These are phyloP conservation scores for Epinephelus moara DNA, from an alignment of 2,113 vertebrate species.

Conservation along the genomic window DNA sequence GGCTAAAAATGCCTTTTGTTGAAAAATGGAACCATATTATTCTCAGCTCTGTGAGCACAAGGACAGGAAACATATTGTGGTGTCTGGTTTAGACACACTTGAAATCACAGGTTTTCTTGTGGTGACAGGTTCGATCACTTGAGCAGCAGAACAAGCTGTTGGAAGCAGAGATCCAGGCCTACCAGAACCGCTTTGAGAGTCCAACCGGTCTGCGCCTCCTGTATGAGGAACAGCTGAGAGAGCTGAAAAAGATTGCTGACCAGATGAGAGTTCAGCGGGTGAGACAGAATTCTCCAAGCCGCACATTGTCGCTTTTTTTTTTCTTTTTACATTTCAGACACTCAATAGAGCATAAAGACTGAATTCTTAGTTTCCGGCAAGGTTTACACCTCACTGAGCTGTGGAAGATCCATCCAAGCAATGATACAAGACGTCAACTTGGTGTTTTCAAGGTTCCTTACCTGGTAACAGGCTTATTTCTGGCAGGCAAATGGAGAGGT, in stretches of 20 bases:
- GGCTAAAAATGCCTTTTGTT: neutral
- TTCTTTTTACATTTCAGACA: conserved; percentile 20
- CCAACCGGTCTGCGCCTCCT: conserved; percentile 76
- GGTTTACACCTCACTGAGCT: conserved; percentile 64
- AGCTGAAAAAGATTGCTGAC: conserved; percentile 79
- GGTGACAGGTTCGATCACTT: conserved; percentile 80
- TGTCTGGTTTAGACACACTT: neutral
- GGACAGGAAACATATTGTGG: neutral
- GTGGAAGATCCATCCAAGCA: conserved; percentile 48
- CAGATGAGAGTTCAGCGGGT: conserved; percentile 81
- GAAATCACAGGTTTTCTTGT: conserved; percentile 26
- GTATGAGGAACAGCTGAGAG: conserved; percentile 82
- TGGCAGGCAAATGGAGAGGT: conserved; percentile 68
- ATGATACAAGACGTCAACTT: conserved; percentile 74
- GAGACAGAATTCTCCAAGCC: conserved; percentile 44
- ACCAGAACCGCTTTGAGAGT: conserved; percentile 73
- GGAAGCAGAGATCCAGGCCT: conserved; percentile 77
- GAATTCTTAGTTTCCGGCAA: conserved; percentile 50
- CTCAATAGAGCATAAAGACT: conserved; percentile 24
- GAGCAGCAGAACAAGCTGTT: conserved; percentile 79
- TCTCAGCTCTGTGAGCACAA: conserved; percentile 1
- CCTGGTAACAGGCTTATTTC: conserved; percentile 73
- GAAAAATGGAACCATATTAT: neutral
- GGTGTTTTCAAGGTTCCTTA: conserved; percentile 78
- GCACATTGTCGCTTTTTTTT: neutral